Evolutionary conservation across 2,113 vertebrate genomes (phyloP), one percentile per base, ranked within the genome.

Genomic region (Nycticorax nycticorax): DNA sequence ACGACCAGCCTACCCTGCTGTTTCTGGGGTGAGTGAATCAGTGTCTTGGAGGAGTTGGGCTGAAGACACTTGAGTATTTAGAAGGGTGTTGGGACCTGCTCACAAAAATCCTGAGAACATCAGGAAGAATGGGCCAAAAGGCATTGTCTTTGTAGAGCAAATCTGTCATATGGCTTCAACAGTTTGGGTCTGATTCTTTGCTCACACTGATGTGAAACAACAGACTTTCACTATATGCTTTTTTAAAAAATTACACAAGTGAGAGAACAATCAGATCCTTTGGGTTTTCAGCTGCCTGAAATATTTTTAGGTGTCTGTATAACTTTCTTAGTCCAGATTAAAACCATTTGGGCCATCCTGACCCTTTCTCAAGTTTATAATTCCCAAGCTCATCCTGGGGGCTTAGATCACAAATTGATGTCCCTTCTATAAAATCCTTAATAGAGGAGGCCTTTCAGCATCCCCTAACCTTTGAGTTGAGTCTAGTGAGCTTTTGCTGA

Each of bases 21-120:
- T 98, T 94, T 98, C 99, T 93, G 99, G 99, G 98, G 99, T 99
- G 98, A 99, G 99, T 99, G 93, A 82, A 84, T 76, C 20, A 23
- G 14, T 23, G 37, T 60, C n/a, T 64, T 45, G n/a, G 53, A 27
- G 30, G 52, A 69, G n/a, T 33, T 85, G 52, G 37, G 81, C 56
- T 91, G 77, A 80, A 82, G 39, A 55, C 27, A 26, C 56, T 63
- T 17, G 3, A 91, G 11, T 41, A 9, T 87, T 87, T 79, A 39
- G 64, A 81, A 91, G 26, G 13, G 8, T 43, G 9, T 33, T 73
- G 63, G 39, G 64, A 52, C 9, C 12, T 53, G 20, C 82, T 45
- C 20, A 81, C 57, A 41, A 85, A 80, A 67, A 85, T 26, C 33
- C 37, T 22, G 47, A 88, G 33, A 57, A 66, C 21, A 53, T 47